Base-by-base conservation (phyloP, 2,797 vertebrate genomes). In the Poecile montanus region DNA sequence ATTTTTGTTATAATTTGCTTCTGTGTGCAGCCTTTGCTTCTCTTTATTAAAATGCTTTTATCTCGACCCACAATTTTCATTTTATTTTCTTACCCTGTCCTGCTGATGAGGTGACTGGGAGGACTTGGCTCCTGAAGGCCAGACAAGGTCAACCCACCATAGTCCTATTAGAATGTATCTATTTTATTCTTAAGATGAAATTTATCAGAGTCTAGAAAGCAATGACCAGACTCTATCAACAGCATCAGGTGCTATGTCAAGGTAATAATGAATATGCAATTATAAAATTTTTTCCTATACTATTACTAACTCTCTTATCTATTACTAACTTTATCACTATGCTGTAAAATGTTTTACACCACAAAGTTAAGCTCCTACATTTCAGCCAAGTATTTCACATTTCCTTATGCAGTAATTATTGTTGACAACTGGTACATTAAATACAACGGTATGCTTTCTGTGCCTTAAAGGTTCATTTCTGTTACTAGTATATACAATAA, bases 61-160 rank as follows among this genome's bases (percentile, higher is more conserved):
- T 51, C 23, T 70, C 0, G 0, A 54, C 11, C 10, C 1, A 3
- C 0, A 22, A 29, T 45, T 51, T 53, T 73, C 0, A n/a, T 45
- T 16, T 47, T 44, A 25, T 80, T 70, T 89, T 87, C 29, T 73
- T 18, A 2, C 5, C 1, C 4, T 13, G 7, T 57, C 7, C n/a
- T 56, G 22, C 13, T 84, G 65, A 48, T 11, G 5, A 72, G 9
- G 5, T 4, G 36, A 86, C n/a, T 40, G 9, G 19, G 22, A 73
- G 6, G 27, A 4, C 9, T 42, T 34, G 38, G 50, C 38, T 57
- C 8, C 10, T 54, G 38, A 19, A 73, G 1, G 23, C 26, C 38
- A 70, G 20, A 5, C 8, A 57, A 65, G 16, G 32, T 70, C 5
- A 4, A 42, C 10, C 18, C 19, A 40, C 8, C 2, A 67, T 6